Base-by-base conservation (phyloP, 2,888 invertebrate genomes). In the Macrosiphum euphorbiae region DNA sequence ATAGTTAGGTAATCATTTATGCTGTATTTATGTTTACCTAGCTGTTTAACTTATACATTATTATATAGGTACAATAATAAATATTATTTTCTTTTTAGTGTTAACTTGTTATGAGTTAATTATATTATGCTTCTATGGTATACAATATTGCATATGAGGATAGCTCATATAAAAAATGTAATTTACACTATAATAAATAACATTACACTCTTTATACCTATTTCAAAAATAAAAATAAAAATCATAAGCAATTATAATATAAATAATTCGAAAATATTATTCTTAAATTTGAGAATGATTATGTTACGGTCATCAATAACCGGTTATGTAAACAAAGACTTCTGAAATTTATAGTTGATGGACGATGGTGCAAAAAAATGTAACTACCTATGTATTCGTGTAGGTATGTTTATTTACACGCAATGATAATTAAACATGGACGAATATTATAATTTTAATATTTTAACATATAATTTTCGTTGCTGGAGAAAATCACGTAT, bases 281-380 rank as follows among this genome's bases (percentile, higher is more conserved):
- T 78, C 78, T 67, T 50, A 35, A 35, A 90, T 78, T 90, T 50
- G 90, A 50, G 50, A 90, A 90, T 24, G 90, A 24, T 78, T 50
- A 90, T 35, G 90, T 90, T 67, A 67, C 47, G n/a, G 78, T 67
- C 61, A 90, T 90, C 7, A 20, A 90, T 90, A 90, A 67, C 50
- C 90, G 67, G 90, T 90, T 90, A 44, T 90, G n/a, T 90, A 67
- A 90, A 90, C 90, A 90, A 78, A 67, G 67, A 90, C 78, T 35
- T 90, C 20, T 11, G 67, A 90, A 90, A 67, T 90, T 3, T 67
- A 90, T 67, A 67, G 50, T 67, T 78, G 90, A 67, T n/a, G n/a
- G n/a, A n/a, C n/a, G n/a, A n/a, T 50, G 50, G 50, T 50, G 35
- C 90, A 47, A n/a, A 47, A 90, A 67, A 50, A 78, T 78, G 35